Conservation (phyloP, 2,888 invertebrate species). For the Acholoe squamosa region DNA sequence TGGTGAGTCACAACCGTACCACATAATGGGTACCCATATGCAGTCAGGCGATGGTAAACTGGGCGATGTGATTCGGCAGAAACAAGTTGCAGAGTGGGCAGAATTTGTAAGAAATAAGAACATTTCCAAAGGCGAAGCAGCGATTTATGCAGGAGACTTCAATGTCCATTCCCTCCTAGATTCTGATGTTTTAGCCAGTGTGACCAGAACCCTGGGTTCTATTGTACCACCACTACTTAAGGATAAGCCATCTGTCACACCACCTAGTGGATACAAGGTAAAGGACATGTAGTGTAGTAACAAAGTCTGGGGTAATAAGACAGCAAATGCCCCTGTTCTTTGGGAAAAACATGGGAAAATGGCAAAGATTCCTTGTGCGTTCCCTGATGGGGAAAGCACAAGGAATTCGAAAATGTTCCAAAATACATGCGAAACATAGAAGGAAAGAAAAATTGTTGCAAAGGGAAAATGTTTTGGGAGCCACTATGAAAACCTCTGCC, state of each 20-base stretch:
- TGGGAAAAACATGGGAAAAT: too few species aligned
- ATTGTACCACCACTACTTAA: not conserved
- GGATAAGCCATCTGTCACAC: not conserved
- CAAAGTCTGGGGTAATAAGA: too few species aligned
- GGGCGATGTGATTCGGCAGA: not conserved
- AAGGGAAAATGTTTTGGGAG: too few species aligned
- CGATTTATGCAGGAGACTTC: not conserved
- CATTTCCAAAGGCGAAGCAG: not conserved
- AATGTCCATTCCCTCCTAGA: not conserved
- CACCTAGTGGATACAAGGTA: not conserved
- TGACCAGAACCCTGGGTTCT: not conserved
- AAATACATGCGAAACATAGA: too few species aligned
- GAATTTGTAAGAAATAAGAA: not conserved
- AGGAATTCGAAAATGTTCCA: too few species aligned
- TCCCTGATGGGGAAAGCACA: too few species aligned
- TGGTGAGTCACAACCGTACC: conserved; percentile 41
- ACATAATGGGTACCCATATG: conserved; percentile 66
- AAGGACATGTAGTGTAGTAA: too few species aligned
- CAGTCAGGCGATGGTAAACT: conserved; percentile 59
- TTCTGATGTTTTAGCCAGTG: not conserved
- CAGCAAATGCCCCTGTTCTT: too few species aligned
- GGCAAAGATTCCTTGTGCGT: too few species aligned
- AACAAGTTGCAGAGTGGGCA: not conserved
- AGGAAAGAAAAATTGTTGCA: too few species aligned
- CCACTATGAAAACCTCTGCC: too few species aligned